phyloP scores from a whole-genome alignment of 2,113 vertebrate genomes.

The Aix galericulata region DNA sequence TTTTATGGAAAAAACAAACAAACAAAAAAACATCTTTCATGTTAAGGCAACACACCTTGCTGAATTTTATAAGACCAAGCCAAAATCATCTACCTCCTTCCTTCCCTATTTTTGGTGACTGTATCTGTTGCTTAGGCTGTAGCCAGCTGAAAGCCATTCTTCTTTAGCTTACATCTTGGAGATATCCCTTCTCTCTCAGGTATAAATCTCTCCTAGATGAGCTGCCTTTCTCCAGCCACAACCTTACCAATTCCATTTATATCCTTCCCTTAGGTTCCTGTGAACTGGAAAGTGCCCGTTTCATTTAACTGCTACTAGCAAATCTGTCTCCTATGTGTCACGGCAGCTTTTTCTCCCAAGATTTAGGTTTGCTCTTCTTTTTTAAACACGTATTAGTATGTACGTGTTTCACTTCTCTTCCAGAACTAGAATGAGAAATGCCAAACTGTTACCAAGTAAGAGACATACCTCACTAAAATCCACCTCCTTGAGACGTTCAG shows the following conservation, averaged over 20 bases:
- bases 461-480: background rate
- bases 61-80: background rate
- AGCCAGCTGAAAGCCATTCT: background rate
- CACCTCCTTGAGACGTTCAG: background rate
- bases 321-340: background rate
- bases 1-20: no score
- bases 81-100: background rate
- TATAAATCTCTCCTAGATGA: background rate
- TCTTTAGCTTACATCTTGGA: background rate
- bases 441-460: background rate
- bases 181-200: background rate
- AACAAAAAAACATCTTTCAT: background rate
- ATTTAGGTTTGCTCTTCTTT: background rate
- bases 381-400: background rate
- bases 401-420: background rate
- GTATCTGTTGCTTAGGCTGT: background rate
- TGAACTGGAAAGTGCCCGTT: background rate
- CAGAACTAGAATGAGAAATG: background rate
- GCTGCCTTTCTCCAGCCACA: background rate
- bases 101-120: background rate
- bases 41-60: background rate
- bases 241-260: background rate
- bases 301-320: background rate
- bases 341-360: background rate
- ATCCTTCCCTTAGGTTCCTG: background rate